A percentile compares a stretch with the other conserved stretches of the same genome.
These are phyloP conservation scores for Troides aeacus DNA, from an alignment of 2,888 invertebrate species.

Conservation along the genomic window DNA sequence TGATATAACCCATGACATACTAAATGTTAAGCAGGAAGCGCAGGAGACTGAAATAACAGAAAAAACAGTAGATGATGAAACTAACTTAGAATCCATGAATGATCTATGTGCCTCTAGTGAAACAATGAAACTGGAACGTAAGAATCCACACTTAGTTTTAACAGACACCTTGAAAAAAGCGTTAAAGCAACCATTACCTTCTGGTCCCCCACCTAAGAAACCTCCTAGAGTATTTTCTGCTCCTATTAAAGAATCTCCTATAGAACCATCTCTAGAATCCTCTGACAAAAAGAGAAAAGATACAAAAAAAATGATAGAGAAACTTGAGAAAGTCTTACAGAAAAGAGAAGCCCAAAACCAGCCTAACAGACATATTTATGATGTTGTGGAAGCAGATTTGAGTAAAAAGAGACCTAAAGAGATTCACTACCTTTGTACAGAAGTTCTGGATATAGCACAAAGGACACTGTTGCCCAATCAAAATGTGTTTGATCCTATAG, in stretches of 20 bases:
- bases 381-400: constrained; percentile 49
- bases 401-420: constrained; percentile 62
- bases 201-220: constrained; percentile 87
- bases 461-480: constrained; percentile 53
- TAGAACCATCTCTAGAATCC: constrained; percentile 29
- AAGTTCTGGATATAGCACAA: constrained; percentile 68
- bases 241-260: constrained; percentile 42
- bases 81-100: constrained; percentile 60
- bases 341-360: constrained; percentile 66
- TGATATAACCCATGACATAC: constrained; percentile 31
- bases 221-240: constrained; percentile 83
- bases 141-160: constrained; percentile 67
- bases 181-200: constrained; percentile 83
- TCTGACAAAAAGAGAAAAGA: constrained; percentile 65
- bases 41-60: constrained; percentile 17
- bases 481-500: constrained; percentile 50
- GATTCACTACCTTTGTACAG: constrained; percentile 74
- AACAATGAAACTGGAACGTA: constrained; percentile 66
- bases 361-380: constrained; percentile 44
- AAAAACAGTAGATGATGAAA: constrained; percentile 35
- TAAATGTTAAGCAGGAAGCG: constrained; percentile 32
- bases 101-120: constrained; percentile 64
- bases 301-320: constrained; percentile 83
- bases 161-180: constrained; percentile 83
- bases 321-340: constrained; percentile 80